Evolutionary conservation across 2,888 invertebrate genomes (phyloP).

Genomic region (Panopea generosa): DNA sequence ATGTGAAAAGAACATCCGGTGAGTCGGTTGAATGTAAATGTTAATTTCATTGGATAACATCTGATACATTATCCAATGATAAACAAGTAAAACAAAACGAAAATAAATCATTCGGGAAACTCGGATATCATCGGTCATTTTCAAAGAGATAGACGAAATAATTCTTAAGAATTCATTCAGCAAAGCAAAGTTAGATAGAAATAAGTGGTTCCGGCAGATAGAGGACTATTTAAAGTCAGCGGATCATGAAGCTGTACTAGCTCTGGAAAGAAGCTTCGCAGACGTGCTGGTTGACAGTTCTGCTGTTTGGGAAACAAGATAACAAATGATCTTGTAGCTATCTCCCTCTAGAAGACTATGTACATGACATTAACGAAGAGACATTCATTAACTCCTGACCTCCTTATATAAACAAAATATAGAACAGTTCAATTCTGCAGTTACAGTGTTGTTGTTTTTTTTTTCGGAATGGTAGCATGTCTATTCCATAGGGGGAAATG

Average conservation of each 20-base stretch:
- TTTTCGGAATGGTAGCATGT: too few species aligned
- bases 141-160: constrained; percentile 75
- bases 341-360: too few species aligned
- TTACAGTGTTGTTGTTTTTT: too few species aligned
- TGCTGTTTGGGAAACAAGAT: constrained; percentile 85
- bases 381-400: too few species aligned
- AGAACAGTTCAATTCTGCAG: too few species aligned
- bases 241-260: constrained; percentile 63
- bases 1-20: constrained; percentile 16
- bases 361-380: too few species aligned
- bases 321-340: too few species aligned
- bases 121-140: neutral
- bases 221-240: constrained; percentile 55
- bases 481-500: too few species aligned
- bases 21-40: neutral
- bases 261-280: constrained; percentile 71
- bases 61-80: constrained; percentile 31
- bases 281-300: constrained; percentile 70
- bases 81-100: constrained; percentile 8
- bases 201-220: constrained; percentile 79
- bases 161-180: constrained; percentile 75
- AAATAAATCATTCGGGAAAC: constrained; percentile 1
- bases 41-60: constrained; percentile 4
- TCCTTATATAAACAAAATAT: too few species aligned
- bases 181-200: constrained; percentile 83